A percentile compares a stretch with the other conserved stretches of the same genome.
Conservation (phyloP, 2,888 invertebrate genomes). For the Xestia rhomboidea region DNA sequence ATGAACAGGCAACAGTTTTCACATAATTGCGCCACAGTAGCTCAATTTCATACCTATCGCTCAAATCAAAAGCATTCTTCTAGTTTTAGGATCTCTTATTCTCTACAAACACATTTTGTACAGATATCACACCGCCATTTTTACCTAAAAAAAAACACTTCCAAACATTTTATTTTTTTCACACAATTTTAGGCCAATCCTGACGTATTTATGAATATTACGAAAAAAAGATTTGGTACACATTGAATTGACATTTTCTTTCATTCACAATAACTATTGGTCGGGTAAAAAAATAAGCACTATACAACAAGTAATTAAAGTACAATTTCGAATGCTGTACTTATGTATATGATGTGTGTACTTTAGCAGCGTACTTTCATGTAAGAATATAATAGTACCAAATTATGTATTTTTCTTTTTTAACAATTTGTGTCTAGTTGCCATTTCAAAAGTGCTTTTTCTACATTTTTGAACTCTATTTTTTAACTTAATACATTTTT, state of each 20-base stretch:
- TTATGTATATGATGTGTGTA: not conserved
- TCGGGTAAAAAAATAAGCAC: not conserved
- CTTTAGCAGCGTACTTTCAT: not conserved
- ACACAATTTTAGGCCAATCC: slow-evolving; percentile 61
- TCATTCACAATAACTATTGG: not conserved
- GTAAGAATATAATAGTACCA: not conserved
- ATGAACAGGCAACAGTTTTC: not conserved
- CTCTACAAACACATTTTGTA: slow-evolving; percentile 18
- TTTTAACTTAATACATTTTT: not conserved
- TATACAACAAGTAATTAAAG: not conserved
- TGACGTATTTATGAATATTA: slow-evolving; percentile 28
- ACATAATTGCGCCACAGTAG: not conserved
- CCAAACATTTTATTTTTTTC: slow-evolving; percentile 28
- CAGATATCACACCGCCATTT: slow-evolving; percentile 56
- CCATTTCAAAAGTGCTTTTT: not conserved
- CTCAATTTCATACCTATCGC: not conserved
- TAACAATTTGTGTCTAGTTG: no score
- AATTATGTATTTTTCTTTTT: not conserved
- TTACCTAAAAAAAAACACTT: slow-evolving; percentile 18
- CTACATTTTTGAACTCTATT: no score
- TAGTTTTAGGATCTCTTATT: slow-evolving; percentile 28
- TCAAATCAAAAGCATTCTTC: slow-evolving; percentile 2
- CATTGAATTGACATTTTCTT: slow-evolving; percentile 37
- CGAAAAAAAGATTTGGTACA: slow-evolving; percentile 22
- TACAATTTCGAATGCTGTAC: not conserved